Evolutionary conservation across 2,113 vertebrate species (phyloP).

Genomic region (Turnix velox): DNA sequence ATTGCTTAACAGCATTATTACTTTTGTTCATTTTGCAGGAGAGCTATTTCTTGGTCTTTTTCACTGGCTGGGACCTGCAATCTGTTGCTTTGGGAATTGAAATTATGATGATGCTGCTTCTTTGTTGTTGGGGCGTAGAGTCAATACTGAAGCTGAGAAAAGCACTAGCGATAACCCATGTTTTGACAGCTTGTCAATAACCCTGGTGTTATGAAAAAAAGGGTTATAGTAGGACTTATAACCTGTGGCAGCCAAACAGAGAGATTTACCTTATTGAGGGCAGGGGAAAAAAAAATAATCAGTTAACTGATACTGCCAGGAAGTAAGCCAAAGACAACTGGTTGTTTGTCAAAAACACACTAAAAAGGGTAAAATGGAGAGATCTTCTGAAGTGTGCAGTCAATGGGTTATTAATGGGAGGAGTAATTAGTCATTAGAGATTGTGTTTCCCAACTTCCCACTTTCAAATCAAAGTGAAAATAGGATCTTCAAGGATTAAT

Average conservation of each 20-base stretch:
- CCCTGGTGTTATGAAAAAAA: constrained; percentile 4
- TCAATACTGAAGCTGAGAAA: constrained; percentile 37
- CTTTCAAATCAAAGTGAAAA: background rate
- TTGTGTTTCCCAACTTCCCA: background rate
- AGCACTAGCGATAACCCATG: background rate
- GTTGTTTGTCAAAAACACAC: background rate
- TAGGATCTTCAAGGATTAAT: background rate
- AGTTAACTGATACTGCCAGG: background rate
- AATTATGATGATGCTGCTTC: constrained; percentile 19
- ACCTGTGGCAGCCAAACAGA: background rate
- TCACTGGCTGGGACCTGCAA: background rate
- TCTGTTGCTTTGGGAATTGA: background rate
- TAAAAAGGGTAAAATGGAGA: background rate
- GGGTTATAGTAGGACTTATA: background rate
- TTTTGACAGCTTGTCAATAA: constrained; percentile 49
- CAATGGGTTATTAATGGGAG: background rate
- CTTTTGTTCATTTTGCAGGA: background rate
- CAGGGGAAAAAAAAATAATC: background rate
- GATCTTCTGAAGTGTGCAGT: background rate
- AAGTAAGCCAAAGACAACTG: background rate
- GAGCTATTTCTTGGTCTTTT: background rate
- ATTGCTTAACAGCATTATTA: constrained; percentile 28
- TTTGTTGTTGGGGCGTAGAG: constrained; percentile 27
- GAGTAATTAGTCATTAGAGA: background rate
- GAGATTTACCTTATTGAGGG: background rate